Percentiles rank a stretch among this genome's conserved stretches.
These are phyloP conservation scores for Lethenteron reissneri DNA, from an alignment of 2,113 vertebrate genomes.

Conservation along the genomic window DNA sequence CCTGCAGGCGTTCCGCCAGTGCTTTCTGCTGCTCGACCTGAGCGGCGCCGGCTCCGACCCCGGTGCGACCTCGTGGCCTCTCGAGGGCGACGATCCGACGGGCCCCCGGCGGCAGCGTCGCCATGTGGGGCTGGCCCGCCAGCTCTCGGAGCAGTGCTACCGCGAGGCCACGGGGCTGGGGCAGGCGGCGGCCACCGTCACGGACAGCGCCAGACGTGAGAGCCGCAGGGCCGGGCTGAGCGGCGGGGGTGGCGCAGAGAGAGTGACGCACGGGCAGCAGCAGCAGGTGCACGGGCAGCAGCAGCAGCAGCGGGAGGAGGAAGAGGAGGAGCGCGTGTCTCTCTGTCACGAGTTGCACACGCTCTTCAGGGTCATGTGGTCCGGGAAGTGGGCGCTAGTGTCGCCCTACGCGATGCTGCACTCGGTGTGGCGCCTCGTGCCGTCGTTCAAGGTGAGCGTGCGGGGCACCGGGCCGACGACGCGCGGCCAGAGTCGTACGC, in stretches of 20 bases:
- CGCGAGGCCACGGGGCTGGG: slow-evolving; percentile 19
- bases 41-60: slow-evolving; percentile 79
- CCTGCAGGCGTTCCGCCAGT: slow-evolving; percentile 94
- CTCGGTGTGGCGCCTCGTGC: slow-evolving; percentile 93
- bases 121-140: slow-evolving; percentile 38
- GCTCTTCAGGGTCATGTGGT: slow-evolving; percentile 98
- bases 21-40: slow-evolving; percentile 81
- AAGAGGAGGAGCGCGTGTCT: slow-evolving; percentile 74
- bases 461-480: too few species aligned
- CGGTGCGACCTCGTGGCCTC: background rate
- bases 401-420: slow-evolving; percentile 97
- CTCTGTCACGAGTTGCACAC: slow-evolving; percentile 94
- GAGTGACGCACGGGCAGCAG: slow-evolving; percentile 16
- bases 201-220: slow-evolving; percentile 25
- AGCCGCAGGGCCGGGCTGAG: slow-evolving; percentile 26
- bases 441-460: slow-evolving; percentile 29
- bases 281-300: slow-evolving; percentile 39
- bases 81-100: background rate
- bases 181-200: slow-evolving; percentile 19
- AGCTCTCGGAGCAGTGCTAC: slow-evolving; percentile 26
- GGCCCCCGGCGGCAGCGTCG: background rate
- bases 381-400: slow-evolving; percentile 80
- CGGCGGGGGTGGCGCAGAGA: slow-evolving; percentile 21
- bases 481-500: too few species aligned
- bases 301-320: slow-evolving; percentile 78